A percentile compares a stretch with the other conserved stretches of the same genome.
These are phyloP conservation scores for Epistrophe grossulariae DNA, from an alignment of 2,888 invertebrate genomes.

Conservation along the genomic window DNA sequence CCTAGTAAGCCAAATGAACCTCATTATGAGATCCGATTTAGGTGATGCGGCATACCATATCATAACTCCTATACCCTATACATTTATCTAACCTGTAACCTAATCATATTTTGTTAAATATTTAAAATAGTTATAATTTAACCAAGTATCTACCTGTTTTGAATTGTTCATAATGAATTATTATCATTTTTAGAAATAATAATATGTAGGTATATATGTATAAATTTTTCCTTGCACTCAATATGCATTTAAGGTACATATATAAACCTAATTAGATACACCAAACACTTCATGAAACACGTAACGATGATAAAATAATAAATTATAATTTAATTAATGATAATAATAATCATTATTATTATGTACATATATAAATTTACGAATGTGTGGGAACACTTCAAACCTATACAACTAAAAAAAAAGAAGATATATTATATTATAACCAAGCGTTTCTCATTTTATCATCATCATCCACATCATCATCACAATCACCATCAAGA, in stretches of 20 bases:
- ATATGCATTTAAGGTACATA: not conserved
- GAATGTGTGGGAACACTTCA: not conserved
- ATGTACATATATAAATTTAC: not conserved
- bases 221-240: not conserved
- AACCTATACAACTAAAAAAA: not conserved
- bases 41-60: no score
- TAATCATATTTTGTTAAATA: no score
- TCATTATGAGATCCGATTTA: no score
- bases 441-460: constrained; percentile 8
- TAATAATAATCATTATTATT: not conserved
- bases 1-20: no score
- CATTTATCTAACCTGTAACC: no score
- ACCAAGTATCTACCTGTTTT: not conserved
- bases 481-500: constrained; percentile 2
- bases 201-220: no score
- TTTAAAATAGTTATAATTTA: no score
- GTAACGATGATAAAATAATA: not conserved
- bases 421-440: not conserved
- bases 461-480: constrained; percentile 5
- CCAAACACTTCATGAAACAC: not conserved
- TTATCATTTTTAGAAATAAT: not conserved
- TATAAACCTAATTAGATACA: constrained; percentile 6
- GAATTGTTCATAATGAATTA: no score
- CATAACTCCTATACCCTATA: no score
- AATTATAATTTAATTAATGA: not conserved